Conservation (phyloP, 2,797 vertebrate genomes). For the Borostomias antarcticus region DNA sequence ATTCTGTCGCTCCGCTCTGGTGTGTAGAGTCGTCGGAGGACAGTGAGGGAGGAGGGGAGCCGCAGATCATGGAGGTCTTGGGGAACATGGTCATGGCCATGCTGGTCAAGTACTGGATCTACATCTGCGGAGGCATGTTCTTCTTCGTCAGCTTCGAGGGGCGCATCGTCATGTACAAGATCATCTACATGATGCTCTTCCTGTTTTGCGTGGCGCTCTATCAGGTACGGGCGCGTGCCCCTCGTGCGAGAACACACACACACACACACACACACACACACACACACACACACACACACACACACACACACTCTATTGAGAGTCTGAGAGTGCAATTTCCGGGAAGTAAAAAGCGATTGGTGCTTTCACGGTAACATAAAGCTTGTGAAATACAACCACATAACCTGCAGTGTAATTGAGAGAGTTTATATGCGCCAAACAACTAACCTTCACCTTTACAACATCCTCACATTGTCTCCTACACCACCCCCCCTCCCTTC, state of each 20-base stretch:
- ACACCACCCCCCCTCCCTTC: too few species aligned
- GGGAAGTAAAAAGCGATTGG: conserved; percentile 35
- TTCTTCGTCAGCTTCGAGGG: conserved; percentile 99
- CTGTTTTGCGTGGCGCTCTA: conserved; percentile 95
- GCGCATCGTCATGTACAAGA: conserved; percentile 96
- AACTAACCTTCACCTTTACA: background rate
- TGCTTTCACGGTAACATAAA: conserved; percentile 46
- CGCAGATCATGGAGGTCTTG: conserved; percentile 93
- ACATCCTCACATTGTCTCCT: too few species aligned
- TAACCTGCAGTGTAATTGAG: conserved; percentile 14
- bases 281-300: conserved; percentile 10
- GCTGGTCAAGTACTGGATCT: conserved; percentile 99
- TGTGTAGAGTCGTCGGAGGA: conserved; percentile 74
- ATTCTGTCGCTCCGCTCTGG: background rate
- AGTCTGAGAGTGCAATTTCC: conserved; percentile 44
- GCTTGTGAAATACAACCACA: conserved; percentile 34
- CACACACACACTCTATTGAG: background rate
- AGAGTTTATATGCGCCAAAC: background rate
- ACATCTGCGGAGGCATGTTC: conserved; percentile 98
- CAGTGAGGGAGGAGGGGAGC: conserved; percentile 76
- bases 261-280: conserved; percentile 5
- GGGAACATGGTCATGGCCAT: conserved; percentile 92
- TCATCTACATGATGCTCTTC: conserved; percentile 99
- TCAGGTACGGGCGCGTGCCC: too few species aligned
- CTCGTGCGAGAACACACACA: too few species aligned